phyloP scores from a whole-genome alignment of 2,113 vertebrate genomes.

The Pycnonotus jocosus region DNA sequence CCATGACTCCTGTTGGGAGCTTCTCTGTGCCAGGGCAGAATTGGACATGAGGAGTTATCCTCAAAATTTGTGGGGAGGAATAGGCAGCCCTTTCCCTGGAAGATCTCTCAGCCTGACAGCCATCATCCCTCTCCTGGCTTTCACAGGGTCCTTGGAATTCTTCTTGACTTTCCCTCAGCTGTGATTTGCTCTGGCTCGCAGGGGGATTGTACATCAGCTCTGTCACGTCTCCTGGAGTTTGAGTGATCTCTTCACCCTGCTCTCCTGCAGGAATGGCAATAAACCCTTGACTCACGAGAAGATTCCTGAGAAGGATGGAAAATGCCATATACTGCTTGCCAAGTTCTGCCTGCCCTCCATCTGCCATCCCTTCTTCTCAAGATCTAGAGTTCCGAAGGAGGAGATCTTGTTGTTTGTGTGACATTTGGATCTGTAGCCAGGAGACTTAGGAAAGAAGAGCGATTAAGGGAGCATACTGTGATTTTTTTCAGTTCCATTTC shows the following conservation, averaged over 20 bases:
- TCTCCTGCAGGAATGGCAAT: background rate
- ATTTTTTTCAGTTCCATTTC: background rate
- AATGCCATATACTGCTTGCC: background rate
- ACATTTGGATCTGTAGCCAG: background rate
- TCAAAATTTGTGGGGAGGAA: background rate
- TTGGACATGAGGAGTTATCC: background rate
- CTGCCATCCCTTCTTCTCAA: background rate
- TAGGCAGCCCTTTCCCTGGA: background rate
- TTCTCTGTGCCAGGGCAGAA: background rate
- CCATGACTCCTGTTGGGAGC: background rate
- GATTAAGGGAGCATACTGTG: background rate
- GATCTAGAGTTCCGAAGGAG: background rate
- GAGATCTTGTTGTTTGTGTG: background rate
- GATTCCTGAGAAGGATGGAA: background rate
- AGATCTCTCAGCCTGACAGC: background rate
- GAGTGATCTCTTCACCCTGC: conserved; percentile 26
- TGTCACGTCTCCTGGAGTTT: background rate
- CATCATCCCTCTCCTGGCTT: background rate
- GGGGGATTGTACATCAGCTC: background rate
- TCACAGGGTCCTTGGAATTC: background rate
- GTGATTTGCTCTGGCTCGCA: background rate
- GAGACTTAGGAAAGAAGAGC: background rate
- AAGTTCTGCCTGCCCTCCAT: conserved; percentile 28
- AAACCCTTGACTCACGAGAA: background rate
- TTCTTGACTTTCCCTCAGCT: background rate